Evolutionary conservation across 2,888 invertebrate genomes (phyloP).

Genomic region (Ichneumon xanthorius): DNA sequence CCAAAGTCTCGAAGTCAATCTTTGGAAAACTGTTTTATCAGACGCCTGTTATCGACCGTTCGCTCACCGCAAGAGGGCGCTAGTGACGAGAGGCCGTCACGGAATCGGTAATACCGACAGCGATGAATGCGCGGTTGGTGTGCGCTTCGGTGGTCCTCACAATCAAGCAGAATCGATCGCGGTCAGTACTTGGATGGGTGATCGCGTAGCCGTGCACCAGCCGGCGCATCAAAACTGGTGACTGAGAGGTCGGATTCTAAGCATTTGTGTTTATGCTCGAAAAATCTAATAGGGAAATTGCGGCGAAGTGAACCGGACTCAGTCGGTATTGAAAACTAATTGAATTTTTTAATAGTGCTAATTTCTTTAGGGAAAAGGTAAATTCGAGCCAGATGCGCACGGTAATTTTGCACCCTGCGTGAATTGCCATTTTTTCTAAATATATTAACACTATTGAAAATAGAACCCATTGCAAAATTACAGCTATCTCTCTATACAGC

Average conservation of each 20-base stretch:
- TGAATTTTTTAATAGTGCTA: neutral
- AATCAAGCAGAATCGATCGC: neutral
- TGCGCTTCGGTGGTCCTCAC: neutral
- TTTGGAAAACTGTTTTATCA: neutral
- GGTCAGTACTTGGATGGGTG: neutral
- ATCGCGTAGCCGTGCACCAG: neutral
- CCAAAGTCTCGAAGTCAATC: neutral
- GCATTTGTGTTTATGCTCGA: neutral
- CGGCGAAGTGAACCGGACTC: neutral
- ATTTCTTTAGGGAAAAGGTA: no score
- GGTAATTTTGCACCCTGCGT: no score
- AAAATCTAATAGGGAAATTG: neutral
- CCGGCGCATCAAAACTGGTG: neutral
- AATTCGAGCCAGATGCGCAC: no score
- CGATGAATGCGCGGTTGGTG: no score
- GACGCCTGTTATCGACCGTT: neutral
- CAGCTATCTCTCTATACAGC: no score
- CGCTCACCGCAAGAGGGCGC: neutral
- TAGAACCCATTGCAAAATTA: no score
- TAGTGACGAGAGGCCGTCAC: neutral
- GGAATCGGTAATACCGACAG: neutral
- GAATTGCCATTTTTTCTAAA: no score
- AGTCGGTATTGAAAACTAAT: neutral
- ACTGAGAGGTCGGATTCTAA: neutral
- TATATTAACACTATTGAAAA: no score